Conservation (phyloP, 2,797 vertebrate genomes). For the Rhincodon typus region DNA sequence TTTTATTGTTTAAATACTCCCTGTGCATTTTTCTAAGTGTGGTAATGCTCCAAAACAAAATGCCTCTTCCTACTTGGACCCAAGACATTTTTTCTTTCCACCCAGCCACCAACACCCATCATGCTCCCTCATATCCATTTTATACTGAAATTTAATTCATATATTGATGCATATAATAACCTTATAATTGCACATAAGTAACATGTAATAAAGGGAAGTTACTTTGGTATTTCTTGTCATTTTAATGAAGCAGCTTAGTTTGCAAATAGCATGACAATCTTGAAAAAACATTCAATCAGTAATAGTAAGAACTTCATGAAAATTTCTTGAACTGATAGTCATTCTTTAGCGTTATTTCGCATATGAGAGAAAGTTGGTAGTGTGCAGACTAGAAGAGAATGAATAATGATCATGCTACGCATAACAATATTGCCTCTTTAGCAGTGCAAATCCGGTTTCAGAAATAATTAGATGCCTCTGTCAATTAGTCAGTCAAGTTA, state of each 20-base stretch:
- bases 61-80: no score
- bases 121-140: no score
- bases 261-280: background rate
- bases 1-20: background rate
- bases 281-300: background rate
- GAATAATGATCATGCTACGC: background rate
- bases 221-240: background rate
- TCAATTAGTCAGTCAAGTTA: background rate
- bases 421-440: background rate
- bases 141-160: background rate
- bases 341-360: background rate
- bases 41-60: background rate
- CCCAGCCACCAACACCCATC: background rate
- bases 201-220: no score
- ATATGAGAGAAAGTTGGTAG: background rate
- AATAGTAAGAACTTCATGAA: background rate
- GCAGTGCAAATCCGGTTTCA: background rate
- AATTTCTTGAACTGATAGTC: background rate
- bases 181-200: no score
- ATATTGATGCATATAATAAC: background rate
- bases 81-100: background rate
- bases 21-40: background rate
- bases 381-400: background rate
- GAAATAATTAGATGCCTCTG: background rate
- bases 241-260: background rate